phyloP scores from a whole-genome alignment of 2,888 invertebrate genomes.

The Bedellia somnulentella region DNA sequence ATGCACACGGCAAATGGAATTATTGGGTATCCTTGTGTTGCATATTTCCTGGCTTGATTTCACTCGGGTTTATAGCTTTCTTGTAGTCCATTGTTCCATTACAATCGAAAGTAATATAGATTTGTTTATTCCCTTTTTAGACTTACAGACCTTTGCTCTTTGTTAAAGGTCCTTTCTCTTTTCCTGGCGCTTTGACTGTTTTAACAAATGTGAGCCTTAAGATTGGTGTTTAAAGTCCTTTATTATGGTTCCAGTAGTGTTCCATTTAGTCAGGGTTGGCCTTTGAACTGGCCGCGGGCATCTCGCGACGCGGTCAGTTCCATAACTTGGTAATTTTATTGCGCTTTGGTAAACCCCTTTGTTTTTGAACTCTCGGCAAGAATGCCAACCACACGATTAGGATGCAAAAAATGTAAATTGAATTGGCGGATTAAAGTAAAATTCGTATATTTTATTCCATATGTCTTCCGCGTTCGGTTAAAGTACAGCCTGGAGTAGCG shows the following conservation, averaged over 20 bases:
- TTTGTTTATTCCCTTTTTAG: slow-evolving; percentile 37
- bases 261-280: slow-evolving; percentile 23
- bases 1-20: slow-evolving; percentile 47
- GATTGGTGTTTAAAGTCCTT: slow-evolving; percentile 13
- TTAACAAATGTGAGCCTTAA: not conserved
- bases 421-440: too few relatives aligned
- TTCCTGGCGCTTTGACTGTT: too few relatives aligned
- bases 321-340: slow-evolving; percentile 32
- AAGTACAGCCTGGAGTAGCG: too few relatives aligned
- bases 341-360: slow-evolving; percentile 13
- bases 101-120: slow-evolving; percentile 25
- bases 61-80: slow-evolving; percentile 21
- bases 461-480: too few relatives aligned
- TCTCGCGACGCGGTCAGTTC: slow-evolving; percentile 20
- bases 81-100: slow-evolving; percentile 16
- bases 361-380: slow-evolving; percentile 8
- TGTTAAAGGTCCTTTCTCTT: slow-evolving; percentile 11
- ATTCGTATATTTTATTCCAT: too few relatives aligned
- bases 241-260: slow-evolving; percentile 14
- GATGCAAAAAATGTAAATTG: too few relatives aligned
- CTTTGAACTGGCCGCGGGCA: slow-evolving; percentile 43
- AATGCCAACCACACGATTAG: too few relatives aligned
- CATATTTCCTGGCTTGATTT: slow-evolving; percentile 34
- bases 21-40: slow-evolving; percentile 26
- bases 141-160: slow-evolving; percentile 35